Evolutionary conservation across 2,113 vertebrate genomes (phyloP).

Genomic region (Onychostruthus taczanowskii): DNA sequence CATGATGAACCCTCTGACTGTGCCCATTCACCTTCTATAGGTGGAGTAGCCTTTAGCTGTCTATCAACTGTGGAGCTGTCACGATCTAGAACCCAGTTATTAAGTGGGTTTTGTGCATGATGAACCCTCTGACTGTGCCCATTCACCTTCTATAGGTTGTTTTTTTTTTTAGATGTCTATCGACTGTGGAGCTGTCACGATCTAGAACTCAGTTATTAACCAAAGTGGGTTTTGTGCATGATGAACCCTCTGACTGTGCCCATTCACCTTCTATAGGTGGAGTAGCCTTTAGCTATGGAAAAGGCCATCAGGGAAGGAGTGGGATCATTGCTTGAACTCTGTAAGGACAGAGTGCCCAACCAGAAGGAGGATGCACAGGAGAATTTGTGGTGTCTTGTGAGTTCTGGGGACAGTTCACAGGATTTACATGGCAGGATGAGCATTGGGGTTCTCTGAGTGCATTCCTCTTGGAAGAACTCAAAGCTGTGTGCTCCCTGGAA

Average conservation of each 20-base stretch:
- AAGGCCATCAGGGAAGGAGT: neutral
- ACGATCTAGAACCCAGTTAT: neutral
- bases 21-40: rapidly evolving
- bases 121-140: too few species aligned
- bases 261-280: rapidly evolving
- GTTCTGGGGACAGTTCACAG: neutral
- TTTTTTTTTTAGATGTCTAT: too few species aligned
- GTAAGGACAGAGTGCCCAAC: neutral
- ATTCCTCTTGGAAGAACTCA: neutral
- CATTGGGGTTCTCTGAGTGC: neutral
- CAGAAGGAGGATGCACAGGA: neutral
- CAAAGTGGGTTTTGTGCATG: neutral
- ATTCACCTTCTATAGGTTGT: too few species aligned
- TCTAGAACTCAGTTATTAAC: neutral
- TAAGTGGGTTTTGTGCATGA: too few species aligned
- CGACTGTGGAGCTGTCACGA: neutral
- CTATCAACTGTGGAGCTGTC: neutral
- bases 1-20: neutral
- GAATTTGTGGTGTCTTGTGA: rapidly evolving
- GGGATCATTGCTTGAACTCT: neutral
- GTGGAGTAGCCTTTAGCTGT: neutral
- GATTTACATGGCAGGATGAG: neutral
- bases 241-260: neutral
- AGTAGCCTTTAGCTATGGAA: neutral
- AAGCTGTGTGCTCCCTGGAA: neutral